Conservation (phyloP, 2,888 invertebrate genomes). For the Alentia gelatinosa region DNA sequence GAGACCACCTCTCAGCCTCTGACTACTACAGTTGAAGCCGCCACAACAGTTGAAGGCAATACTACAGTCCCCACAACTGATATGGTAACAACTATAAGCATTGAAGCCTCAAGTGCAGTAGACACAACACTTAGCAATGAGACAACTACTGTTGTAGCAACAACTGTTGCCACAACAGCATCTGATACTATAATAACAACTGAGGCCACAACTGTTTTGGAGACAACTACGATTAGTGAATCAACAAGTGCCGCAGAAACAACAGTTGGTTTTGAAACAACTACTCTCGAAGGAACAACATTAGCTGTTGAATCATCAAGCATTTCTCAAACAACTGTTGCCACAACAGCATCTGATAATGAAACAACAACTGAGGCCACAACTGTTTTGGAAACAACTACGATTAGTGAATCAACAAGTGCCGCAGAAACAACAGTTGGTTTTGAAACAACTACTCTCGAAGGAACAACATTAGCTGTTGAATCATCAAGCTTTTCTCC, state of each 20-base stretch:
- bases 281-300: not conserved
- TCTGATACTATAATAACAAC: not conserved
- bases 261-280: not conserved
- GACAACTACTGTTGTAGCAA: not conserved
- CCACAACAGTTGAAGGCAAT: not conserved
- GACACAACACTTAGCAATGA: not conserved
- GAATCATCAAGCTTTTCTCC: not conserved
- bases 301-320: too few relatives aligned
- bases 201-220: not conserved
- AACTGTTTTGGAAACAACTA: not conserved
- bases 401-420: not conserved
- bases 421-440: not conserved
- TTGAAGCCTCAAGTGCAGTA: not conserved
- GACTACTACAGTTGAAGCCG: not conserved
- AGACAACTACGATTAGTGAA: not conserved
- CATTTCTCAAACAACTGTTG: too few relatives aligned
- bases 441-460: not conserved
- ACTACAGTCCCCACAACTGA: not conserved
- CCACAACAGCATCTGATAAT: not conserved
- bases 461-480: not conserved
- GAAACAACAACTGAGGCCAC: not conserved
- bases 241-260: not conserved
- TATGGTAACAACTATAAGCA: not conserved
- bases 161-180: not conserved
- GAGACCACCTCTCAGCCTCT: not conserved